These are phyloP conservation scores for Colletes latitarsis DNA, from an alignment of 1,140 invertebrate species.

Conservation along the genomic window DNA sequence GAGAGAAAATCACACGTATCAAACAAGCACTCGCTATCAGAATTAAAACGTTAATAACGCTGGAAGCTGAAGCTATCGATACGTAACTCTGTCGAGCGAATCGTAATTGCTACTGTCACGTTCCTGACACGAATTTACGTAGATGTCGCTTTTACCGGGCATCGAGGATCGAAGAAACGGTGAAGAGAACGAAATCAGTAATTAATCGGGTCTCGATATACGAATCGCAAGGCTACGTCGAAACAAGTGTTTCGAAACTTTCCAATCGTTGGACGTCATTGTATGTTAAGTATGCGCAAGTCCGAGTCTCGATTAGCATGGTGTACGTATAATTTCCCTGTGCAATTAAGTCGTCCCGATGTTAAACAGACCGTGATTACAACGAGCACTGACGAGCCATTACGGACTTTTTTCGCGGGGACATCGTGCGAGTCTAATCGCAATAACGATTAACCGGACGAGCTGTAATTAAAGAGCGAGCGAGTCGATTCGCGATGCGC, in stretches of 20 bases:
- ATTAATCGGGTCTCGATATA: conserved; percentile 12
- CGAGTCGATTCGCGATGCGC: neutral
- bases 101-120: too few relatives aligned
- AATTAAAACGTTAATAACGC: too few relatives aligned
- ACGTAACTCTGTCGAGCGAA: too few relatives aligned
- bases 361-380: conserved; percentile 33
- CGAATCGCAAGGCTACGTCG: neutral
- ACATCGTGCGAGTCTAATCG: conserved; percentile 26
- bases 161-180: too few relatives aligned
- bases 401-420: conserved; percentile 3
- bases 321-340: conserved; percentile 37
- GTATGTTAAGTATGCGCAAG: conserved; percentile 51
- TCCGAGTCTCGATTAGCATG: conserved; percentile 36
- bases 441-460: conserved; percentile 40
- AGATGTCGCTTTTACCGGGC: too few relatives aligned
- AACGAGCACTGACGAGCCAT: conserved; percentile 3
- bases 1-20: too few relatives aligned
- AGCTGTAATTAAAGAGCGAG: conserved; percentile 29
- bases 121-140: too few relatives aligned
- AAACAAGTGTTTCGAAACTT: conserved; percentile 1
- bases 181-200: neutral
- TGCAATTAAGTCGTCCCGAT: conserved; percentile 43
- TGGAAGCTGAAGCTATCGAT: too few relatives aligned
- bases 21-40: too few relatives aligned
- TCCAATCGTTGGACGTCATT: conserved; percentile 33